Evolutionary conservation across 1,140 invertebrate genomes (phyloP), one percentile per base, ranked within the genome.

Genomic region (Zaprionus lachaisei): DNA sequence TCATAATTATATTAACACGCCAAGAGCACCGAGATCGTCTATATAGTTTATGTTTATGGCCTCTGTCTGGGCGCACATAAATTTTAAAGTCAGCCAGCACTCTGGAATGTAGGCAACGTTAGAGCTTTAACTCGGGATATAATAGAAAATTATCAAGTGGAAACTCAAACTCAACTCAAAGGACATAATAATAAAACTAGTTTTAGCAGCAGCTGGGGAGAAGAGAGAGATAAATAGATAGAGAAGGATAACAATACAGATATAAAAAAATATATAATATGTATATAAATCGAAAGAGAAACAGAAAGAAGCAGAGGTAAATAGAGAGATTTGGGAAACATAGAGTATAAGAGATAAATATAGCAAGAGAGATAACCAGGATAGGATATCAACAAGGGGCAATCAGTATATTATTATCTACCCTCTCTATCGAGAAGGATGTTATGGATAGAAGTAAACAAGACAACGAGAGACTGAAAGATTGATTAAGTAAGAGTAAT

Each of bases 1-100:
- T 89, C 84, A 89, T 89, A 89, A 89, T 89, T 89, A 89, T 79
- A 90, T 90, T 89, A 89, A 79, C 75, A 90, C 79, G 58, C 73
- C 72, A 38, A 61, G 44, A 72, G 73, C 72, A 24, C 57, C 60
- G 47, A 51, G 47, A 20, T 51, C 47, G 17, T 51, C 47, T 51
- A 51, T 64, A 75, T 75, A 75, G 72, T 75, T 75, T 71, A 75
- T 75, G 72, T 71, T 75, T 41, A 70, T 71, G 49, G 66, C 26
- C 41, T 47, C 41, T 17, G n/a, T 26, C 44, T n/a, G 47, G 37
- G 5, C 41, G 62, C 54, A 69, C 64, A 83, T 81, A 78, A 74
- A 84, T 85, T 84, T 72, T 57, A 67, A 74, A 79, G 11, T 51
- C 20, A 51, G 70, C 68, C 34, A 31, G 60, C 63, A 56, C 58